Evolutionary conservation across 2,113 vertebrate species (phyloP), one percentile per base, ranked within the genome.

Genomic region (Calidris pygmaea): DNA sequence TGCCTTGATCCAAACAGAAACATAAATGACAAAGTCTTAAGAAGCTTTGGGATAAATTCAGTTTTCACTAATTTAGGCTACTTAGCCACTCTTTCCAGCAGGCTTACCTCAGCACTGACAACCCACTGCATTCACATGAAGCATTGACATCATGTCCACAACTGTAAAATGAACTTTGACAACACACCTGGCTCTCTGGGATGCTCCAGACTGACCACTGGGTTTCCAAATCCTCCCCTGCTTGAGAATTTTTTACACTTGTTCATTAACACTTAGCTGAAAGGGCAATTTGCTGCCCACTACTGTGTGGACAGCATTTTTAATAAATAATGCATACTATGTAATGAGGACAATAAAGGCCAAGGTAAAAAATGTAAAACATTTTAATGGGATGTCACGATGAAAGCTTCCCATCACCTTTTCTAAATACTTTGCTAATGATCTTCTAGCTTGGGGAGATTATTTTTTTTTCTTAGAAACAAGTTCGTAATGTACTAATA

Each of bases 251-350:
- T 95, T 79, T 94, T 85, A 62, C 45, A 41, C 27, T 63, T 91
- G 68, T 86, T 96, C 90, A 96, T 97, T 97, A 97, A 97, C 84
- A 95, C 88, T 92, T 97, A 94, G 94, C 94, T 92, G 77, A 96
- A 97, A 98, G 97, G 93, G 58, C 91, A 91, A 76, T 97, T 97
- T 94, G 77, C 94, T 98, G 89, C 88, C 95, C 93, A 84, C 85
- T 74, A 70, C 89, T 72, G 58, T 91, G 81, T 93, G 92, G 96
- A 86, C 95, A 94, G 76, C 21, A 86, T 81, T 96, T 95, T 96
- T 92, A 90, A 98, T 97, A 97, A 98, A 97, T 98, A 98, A 96
- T 96, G 90, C 70, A 93, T 74, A 82, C 74, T 84, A 68, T 94
- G 95, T 97, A 97, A 98, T 95, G 91, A 96, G 91, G 89, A 97